Base-by-base conservation (phyloP, 2,113 vertebrate genomes). In the Uria aalge region DNA sequence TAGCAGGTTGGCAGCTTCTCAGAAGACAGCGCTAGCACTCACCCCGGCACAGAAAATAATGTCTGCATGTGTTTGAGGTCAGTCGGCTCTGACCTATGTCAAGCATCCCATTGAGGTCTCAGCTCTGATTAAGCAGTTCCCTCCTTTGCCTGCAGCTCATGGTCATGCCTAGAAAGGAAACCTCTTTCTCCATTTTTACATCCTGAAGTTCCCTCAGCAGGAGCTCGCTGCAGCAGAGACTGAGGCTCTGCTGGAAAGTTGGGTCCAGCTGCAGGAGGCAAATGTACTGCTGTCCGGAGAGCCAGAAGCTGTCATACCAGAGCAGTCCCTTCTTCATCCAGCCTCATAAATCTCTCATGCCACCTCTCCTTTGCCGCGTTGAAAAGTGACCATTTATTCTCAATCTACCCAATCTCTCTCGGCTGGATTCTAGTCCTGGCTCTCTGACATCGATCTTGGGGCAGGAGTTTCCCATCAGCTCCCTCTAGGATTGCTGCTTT, bases 51-150 rank as follows among this genome's bases (percentile, higher is more conserved):
- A 67, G 86, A 94, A 91, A 95, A 92, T 56, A 20, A 41, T 75
- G 50, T 77, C 75, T 69, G 80, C 71, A 68, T 30, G 34, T 72
- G 77, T 85, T 72, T 90, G 92, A 92, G 92, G 63, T 93, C 81
- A 85, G 94, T 8, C 74, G 76, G 88, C 85, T 76, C 87, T 50
- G 23, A 94, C 64, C 86, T 68, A n/a, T 84, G 68, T 80, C 72
- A 52, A 85, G 73, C 7, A 0, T 79, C 83, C 67, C 15, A 1
- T 13, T 45, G 71, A 90, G 52, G 57, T n/a, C 79, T 90, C 66
- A 69, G 53, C 43, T 66, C 48, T 26, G 73, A 66, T 76, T 85
- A 73, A 91, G 40, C 38, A 50, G 60, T 48, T 79, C 62, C 43
- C 85, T 82, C 60, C 1, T 32, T 75, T 29, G 17, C 30, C 47